Evolutionary conservation across 1,140 invertebrate species (phyloP), one percentile per base, ranked within the genome.

Genomic region (Pemphigus obesinymphae): DNA sequence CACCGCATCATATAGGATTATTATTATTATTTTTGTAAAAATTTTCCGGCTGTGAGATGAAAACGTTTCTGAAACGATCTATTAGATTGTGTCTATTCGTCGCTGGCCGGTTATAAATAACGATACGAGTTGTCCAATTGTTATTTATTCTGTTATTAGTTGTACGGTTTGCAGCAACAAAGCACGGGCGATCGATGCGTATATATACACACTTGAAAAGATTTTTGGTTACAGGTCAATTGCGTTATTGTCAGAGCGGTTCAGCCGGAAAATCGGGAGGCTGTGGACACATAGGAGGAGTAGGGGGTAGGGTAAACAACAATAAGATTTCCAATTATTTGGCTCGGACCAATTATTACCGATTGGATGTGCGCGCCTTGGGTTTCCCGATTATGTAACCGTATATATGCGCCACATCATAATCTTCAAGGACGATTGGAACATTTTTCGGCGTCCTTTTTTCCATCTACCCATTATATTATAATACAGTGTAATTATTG

Each of bases 321-420:
- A 63, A 80, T 61, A 45, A 80, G 55, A 45, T 61, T 45, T 80
- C 76, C 76, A 80, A 80, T 80, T 80, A 80, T 80, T 80, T 80
- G 76, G 75, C 53, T 55, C 75, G 34, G 76, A 63, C 76, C 76
- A 80, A 80, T 80, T n/a, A n/a, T n/a, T 80, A 80, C 76, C 76
- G 76, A 80, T 80, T 80, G 76, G 76, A 80, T 45, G 76, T 80
- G 76, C 76, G 76, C 76, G 76, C 76, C 76, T 80, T 61, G 55
- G 37, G 53, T 80, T 80, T 80, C 53, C 75, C 75, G 50, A 78
- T 78, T 61, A 63, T 61, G 76, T 80, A 80, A 80, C 76, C 76
- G 37, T 37, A 29, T 61, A 40, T 61, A 58, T 80, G 76, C 76
- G 76, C 76, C 55, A 61, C 23, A 63, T n/a, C n/a, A n/a, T 43